Evolutionary conservation across 2,888 invertebrate species (phyloP), one percentile per base, ranked within the genome.

Genomic region (Pecten maximus): DNA sequence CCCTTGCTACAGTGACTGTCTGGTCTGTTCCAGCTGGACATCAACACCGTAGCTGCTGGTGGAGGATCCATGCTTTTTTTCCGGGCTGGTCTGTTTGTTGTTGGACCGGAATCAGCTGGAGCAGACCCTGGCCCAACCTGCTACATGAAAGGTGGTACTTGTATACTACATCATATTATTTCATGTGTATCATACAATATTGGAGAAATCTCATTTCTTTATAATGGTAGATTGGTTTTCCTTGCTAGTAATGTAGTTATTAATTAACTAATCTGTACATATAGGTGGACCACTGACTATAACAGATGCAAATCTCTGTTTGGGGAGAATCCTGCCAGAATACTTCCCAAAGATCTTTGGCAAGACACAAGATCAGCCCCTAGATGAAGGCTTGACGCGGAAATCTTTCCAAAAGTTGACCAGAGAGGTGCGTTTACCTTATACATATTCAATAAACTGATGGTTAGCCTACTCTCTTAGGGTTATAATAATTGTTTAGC

Each of bases 301-400:
- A 0, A 99, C 99, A 0, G 99, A 99, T 97, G 99, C 99, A 0
- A 99, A 99, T 97, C 97, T 99, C 40, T 97, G 98, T 6, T 97
- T 99, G 0, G 99, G 99, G 90, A 97, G 99, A 39, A 97, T 99
- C 0, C 96, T 99, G 12, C 99, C 99, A 0, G 98, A 99, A 94
- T 99, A 98, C 97, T 99, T 99, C 95, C 99, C 99, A 0, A 98
- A 98, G 96, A 99, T 99, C 93, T 99, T 99, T 97, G 99, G 99
- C 0, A 98, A 98, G 0, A 97, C 97, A 8, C 99, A 99, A 97
- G 98, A 99, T 95, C 98, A 99, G 94, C 98, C 98, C 0, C 97
- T 99, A 40, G 99, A 99, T 96, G 98, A 97, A 94, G 97, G 97
- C 0, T 98, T 98, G 0, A 98, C 98, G 0, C 94, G 97, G 35